Base-by-base conservation (phyloP, 1,140 invertebrate genomes). In the Cotesia vestalis region DNA sequence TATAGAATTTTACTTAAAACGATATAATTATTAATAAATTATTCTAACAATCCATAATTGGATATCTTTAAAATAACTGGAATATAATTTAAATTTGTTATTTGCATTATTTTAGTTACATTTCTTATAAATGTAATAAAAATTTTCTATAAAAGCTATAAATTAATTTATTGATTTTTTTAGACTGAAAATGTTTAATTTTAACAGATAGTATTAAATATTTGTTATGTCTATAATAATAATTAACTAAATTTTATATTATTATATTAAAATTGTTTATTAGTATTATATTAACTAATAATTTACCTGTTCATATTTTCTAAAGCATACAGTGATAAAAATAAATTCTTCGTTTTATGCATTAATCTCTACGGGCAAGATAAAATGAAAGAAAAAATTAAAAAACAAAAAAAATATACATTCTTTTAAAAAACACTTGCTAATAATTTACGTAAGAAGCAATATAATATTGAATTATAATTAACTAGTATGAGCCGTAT, bases 341-440 rank as follows among this genome's bases (percentile, higher is more conserved):
- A 67, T 68, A 8, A 34, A 36, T 34, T 52, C 1, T 40, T 20
- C 46, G 35, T 73, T 17, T 69, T 64, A 61, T 73, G 61, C 69
- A 73, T 78, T 78, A 76, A 75, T 55, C 80, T 80, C 77, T 82
- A 83, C 78, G 80, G 84, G 81, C 82, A 85, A 85, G 84, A 85
- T 80, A 76, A 83, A 83, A 83, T 71, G 72, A 80, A 76, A 76
- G 72, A 60, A 72, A 71, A 78, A 73, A 69, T 72, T 20, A 61
- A 17, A 38, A 27, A 38, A 55, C n/a, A 52, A 74, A 62, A 52
- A 74, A 62, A 40, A 46, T 11, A 53, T 57, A 64, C 8, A 38
- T 36, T 38, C 36, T 60, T 12, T 55, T 55, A 17, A 55, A 57
- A 40, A 69, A 52, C 36, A 53, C 38, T 57, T 69, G 52, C 55